Base-by-base conservation (phyloP, 2,797 vertebrate genomes). In the Natrix natrix region DNA sequence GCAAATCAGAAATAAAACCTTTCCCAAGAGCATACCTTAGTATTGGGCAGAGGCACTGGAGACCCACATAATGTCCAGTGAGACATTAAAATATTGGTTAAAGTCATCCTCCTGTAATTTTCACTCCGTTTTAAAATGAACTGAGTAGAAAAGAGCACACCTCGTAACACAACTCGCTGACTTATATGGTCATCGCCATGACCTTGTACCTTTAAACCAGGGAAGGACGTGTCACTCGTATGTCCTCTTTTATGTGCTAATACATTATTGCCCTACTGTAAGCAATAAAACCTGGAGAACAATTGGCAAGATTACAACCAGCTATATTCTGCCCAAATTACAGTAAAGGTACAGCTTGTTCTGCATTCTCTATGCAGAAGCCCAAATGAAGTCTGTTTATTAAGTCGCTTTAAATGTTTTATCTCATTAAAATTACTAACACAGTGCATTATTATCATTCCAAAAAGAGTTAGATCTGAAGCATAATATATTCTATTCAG, bases 71-170 rank as follows among this genome's bases (percentile, higher is more conserved):
- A 83, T 37, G 32, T 37, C 95, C 99, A 99, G 93, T 98, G 98
- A 95, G 98, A 98, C 95, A 98, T 97, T 95, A 99, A 96, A 97
- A 98, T 98, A 95, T 89, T 96, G 91, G 96, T 17, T 26, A 97
- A 48, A 66, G 96, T 92, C 97, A 97, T 97, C 93, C 92, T 94
- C 32, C 5, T 24, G 56, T 37, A 56, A 43, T 86, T 63, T 83
- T 56, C 20, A 0, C 91, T 95, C 59, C 61, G 37, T 87, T 96
- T 91, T 20, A 0, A 93, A 95, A 87, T 89, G 92, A 94, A 86
- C 52, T 86, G 92, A 28, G 20, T 83, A 74, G 20, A 54, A 94
- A 87, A 20, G 91, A 91, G 17, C 12, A 32, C 14, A 24, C 8
- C 87, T 88, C 60, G 88, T 91, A 95, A 89, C 0, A 0, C 91